Base-by-base conservation (phyloP, 2,797 vertebrate genomes). In the Propithecus perrieri region DNA sequence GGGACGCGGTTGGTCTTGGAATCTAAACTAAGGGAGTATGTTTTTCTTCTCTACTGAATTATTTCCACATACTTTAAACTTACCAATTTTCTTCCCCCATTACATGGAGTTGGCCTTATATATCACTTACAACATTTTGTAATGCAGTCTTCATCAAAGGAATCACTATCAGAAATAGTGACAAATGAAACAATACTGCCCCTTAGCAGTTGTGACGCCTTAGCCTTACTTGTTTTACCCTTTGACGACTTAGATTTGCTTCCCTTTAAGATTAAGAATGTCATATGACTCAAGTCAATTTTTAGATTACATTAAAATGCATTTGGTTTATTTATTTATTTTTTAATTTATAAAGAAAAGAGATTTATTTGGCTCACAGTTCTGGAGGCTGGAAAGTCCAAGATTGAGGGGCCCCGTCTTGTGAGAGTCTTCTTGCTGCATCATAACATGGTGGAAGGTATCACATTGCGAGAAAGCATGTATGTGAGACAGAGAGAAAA, bases 61-160 rank as follows among this genome's bases (percentile, higher is more conserved):
- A 50, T 94, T 90, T 86, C 46, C 13, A 55, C 33, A 8, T n/a
- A 76, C 5, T 28, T 94, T 75, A 93, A 93, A 72, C 10, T 93
- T 86, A 88, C 75, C 33, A 85, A 33, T 14, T 89, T 96, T 91
- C 65, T 91, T 78, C 30, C 94, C 33, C 13, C 72, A 50, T 85
- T 55, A 74, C 28, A 76, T 46, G 20, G 30, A 96, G 22, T 53
- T 65, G 26, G 26, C 43, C 13, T 79, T 74, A 84, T 15, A 11
- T 88, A 48, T 85, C 18, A 57, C 33, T 50, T 33, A 20, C 9
- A 79, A 6, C 7, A 85, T 72, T 20, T 78, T 6, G 43, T 50
- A 30, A 75, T 85, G 1, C 14, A 69, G 18, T 80, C 80, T 53
- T 13, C 26, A 69, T 74, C n/a, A 80, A 26, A 33, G 7, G 18